These are phyloP conservation scores for Galemys pyrenaicus DNA, from an alignment of 2,113 vertebrate genomes.

Conservation along the genomic window DNA sequence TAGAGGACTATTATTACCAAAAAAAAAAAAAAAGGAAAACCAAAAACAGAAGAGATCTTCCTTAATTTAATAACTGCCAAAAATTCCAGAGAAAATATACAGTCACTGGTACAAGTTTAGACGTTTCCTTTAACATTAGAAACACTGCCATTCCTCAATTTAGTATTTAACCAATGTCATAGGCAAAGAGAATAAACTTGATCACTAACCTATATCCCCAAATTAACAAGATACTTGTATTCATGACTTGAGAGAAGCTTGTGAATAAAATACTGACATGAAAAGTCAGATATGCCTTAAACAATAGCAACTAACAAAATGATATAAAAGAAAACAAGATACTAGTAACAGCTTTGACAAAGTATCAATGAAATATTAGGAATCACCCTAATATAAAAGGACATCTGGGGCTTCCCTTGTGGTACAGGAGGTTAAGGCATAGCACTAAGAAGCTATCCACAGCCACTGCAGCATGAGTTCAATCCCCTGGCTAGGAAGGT, in stretches of 20 bases:
- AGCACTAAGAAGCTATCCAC: no score
- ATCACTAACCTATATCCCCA: neutral
- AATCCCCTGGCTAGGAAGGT: no score
- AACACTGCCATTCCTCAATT: neutral
- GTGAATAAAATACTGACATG: neutral
- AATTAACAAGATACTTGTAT: neutral
- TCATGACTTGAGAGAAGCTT: neutral
- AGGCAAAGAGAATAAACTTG: neutral
- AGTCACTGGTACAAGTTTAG: neutral
- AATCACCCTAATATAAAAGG: neutral
- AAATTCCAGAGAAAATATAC: neutral
- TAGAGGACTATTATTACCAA: neutral
- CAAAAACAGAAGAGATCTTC: neutral
- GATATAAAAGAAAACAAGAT: neutral
- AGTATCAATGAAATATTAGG: neutral
- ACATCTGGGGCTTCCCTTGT: no score
- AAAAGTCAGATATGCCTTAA: neutral
- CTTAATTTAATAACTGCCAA: constrained; percentile 1
- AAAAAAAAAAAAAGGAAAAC: neutral
- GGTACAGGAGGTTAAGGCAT: no score
- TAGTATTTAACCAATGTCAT: neutral
- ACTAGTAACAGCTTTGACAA: neutral
- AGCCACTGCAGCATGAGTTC: no score
- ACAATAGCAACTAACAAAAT: neutral
- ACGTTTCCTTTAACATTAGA: neutral